Percentiles rank a stretch among this genome's conserved stretches.
These are phyloP conservation scores for Imbricaverruca yamaguchii DNA, from an alignment of 2,888 invertebrate genomes.

Conservation along the genomic window DNA sequence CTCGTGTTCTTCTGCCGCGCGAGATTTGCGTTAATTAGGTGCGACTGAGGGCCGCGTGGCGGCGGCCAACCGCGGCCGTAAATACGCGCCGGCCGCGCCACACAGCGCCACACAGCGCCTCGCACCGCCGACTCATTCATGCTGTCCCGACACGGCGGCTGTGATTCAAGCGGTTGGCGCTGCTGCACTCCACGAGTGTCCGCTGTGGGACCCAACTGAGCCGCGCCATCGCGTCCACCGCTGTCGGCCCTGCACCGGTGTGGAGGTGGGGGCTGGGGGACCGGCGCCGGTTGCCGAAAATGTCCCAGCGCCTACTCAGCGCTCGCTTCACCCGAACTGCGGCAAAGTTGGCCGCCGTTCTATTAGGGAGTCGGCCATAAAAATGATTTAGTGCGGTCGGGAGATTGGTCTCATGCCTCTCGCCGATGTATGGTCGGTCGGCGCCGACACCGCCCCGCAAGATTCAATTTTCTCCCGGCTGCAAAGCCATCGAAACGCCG, in stretches of 20 bases:
- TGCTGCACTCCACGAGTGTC: neutral
- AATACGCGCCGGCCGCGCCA: neutral
- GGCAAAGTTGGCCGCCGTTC: constrained; percentile 10
- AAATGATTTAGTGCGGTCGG: constrained; percentile 7
- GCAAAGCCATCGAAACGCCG: constrained; percentile 2
- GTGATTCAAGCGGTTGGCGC: neutral
- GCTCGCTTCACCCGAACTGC: constrained; percentile 3
- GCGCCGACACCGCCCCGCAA: neutral
- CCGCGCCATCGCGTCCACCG: neutral
- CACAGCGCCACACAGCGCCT: neutral
- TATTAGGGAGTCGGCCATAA: constrained; percentile 16
- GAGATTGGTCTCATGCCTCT: constrained; percentile 16
- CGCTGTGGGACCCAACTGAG: neutral
- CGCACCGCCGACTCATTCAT: neutral
- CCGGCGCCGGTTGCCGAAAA: neutral
- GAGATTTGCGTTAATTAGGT: constrained; percentile 19
- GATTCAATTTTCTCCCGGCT: constrained; percentile 18
- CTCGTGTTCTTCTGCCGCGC: neutral
- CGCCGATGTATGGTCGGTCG: neutral
- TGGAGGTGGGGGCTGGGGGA: neutral
- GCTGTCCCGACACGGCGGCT: neutral
- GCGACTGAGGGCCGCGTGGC: neutral
- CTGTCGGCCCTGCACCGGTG: neutral
- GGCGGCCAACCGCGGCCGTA: neutral
- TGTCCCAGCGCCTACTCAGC: neutral